These are phyloP conservation scores for Penaeus indicus DNA, from an alignment of 1,140 invertebrate genomes.

Conservation along the genomic window DNA sequence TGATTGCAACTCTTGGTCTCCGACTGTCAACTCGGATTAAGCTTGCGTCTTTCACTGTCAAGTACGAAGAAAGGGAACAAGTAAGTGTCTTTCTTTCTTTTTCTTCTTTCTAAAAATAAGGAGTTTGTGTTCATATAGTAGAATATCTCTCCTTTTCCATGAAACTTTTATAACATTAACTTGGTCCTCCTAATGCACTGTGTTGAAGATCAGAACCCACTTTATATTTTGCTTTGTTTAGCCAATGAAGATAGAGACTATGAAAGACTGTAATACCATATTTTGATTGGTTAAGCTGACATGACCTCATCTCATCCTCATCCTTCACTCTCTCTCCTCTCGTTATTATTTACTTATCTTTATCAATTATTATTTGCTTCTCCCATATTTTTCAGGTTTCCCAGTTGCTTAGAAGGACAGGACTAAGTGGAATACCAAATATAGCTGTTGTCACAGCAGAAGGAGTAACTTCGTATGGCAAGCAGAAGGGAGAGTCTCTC, in stretches of 20 bases:
- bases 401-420: slow-evolving; percentile 39
- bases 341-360: background rate
- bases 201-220: too few relatives aligned
- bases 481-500: slow-evolving; percentile 39
- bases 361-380: background rate
- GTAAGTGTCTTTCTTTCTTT: background rate
- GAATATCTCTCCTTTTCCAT: too few relatives aligned
- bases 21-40: slow-evolving; percentile 58
- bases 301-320: too few relatives aligned
- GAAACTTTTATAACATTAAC: too few relatives aligned
- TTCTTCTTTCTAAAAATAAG: background rate
- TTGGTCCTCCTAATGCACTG: too few relatives aligned
- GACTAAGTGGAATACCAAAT: slow-evolving; percentile 48
- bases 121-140: too few relatives aligned
- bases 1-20: slow-evolving; percentile 52
- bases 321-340: too few relatives aligned
- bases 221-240: too few relatives aligned
- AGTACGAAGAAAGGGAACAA: slow-evolving; percentile 56
- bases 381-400: slow-evolving; percentile 33
- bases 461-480: slow-evolving; percentile 46
- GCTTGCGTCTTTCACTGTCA: slow-evolving; percentile 51
- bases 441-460: slow-evolving; percentile 48
- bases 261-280: too few relatives aligned
- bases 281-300: too few relatives aligned
- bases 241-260: too few relatives aligned